phyloP scores from a whole-genome alignment of 2,113 vertebrate species.

The Pardalotus punctatus region DNA sequence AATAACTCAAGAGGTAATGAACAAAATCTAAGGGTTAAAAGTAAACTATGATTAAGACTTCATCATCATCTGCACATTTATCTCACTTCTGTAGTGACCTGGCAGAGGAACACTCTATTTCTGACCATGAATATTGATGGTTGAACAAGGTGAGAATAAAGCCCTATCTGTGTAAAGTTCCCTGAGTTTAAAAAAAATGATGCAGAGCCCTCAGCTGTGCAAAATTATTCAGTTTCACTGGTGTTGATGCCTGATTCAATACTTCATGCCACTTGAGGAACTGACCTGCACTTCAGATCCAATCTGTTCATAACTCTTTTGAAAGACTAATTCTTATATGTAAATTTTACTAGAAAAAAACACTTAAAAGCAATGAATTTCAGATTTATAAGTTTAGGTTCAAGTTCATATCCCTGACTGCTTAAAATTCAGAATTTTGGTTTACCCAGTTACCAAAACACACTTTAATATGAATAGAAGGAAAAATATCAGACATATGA shows the following conservation, averaged over 20 bases:
- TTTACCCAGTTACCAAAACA: background rate
- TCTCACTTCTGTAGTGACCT: constrained; percentile 35
- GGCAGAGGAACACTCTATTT: background rate
- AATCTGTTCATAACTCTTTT: background rate
- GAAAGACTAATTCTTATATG: background rate
- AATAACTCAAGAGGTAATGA: background rate
- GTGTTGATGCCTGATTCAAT: background rate
- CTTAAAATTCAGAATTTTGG: background rate
- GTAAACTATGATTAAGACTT: constrained; percentile 40
- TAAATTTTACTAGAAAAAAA: background rate
- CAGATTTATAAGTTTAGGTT: background rate
- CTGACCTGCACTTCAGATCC: background rate
- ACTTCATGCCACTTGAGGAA: background rate
- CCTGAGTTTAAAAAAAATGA: background rate
- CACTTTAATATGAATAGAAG: background rate
- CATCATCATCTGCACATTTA: constrained; percentile 19
- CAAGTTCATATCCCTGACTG: background rate
- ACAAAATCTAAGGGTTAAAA: constrained; percentile 18
- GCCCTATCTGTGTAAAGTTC: background rate
- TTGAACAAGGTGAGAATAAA: background rate
- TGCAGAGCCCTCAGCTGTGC: background rate
- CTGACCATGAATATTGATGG: background rate
- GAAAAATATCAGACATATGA: background rate
- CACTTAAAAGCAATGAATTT: background rate
- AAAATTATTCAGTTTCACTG: background rate